phyloP scores from a whole-genome alignment of 2,888 invertebrate genomes.

The Xylota sylvarum region DNA sequence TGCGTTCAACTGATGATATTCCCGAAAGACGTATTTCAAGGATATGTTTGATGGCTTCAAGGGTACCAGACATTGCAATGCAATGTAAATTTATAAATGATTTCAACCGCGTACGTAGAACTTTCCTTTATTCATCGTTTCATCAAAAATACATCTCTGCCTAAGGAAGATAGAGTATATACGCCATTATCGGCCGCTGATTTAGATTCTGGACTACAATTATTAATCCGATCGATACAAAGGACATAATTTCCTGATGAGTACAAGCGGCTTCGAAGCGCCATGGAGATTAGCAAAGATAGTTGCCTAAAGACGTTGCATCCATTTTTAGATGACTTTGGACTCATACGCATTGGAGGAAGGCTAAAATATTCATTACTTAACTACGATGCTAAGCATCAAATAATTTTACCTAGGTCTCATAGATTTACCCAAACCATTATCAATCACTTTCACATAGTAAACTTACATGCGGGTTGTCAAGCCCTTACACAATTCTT shows the following conservation, averaged over 20 bases:
- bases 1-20: neutral
- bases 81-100: slow-evolving; percentile 7
- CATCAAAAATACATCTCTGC: neutral
- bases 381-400: slow-evolving; percentile 4
- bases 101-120: neutral
- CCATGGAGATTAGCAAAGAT: neutral
- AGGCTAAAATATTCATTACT: neutral
- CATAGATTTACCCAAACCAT: slow-evolving; percentile 6
- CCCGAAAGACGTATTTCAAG: neutral
- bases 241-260: neutral
- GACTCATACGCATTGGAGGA: slow-evolving; percentile 13
- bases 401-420: neutral
- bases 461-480: slow-evolving; percentile 5
- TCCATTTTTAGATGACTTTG: slow-evolving; percentile 2
- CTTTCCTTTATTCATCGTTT: slow-evolving; percentile 2
- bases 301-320: neutral
- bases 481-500: neutral
- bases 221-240: neutral
- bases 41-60: neutral
- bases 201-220: neutral
- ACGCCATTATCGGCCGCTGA: neutral
- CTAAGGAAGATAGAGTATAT: neutral
- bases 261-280: neutral
- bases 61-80: neutral
- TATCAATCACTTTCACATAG: slow-evolving; percentile 17